Percentiles rank a stretch among this genome's conserved stretches.
Evolutionary conservation across 2,113 vertebrate species (phyloP).

Genomic region (Caranx melampygus): DNA sequence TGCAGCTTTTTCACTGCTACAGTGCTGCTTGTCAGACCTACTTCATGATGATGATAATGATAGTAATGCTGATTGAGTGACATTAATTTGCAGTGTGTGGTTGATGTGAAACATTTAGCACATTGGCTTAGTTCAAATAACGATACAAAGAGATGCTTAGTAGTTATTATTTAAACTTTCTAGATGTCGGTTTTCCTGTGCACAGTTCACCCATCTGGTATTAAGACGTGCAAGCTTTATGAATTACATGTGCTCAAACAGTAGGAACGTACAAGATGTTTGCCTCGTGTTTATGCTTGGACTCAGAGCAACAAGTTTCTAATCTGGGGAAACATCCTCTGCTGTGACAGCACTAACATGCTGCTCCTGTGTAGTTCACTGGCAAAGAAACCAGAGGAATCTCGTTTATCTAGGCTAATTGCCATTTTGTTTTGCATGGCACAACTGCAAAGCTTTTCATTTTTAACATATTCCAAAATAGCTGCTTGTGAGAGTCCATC

Average conservation of each 20-base stretch:
- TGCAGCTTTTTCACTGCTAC: slow-evolving; percentile 36
- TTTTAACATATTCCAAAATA: background rate
- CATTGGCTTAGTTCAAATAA: slow-evolving; percentile 47
- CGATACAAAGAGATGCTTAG: background rate
- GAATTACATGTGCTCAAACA: background rate
- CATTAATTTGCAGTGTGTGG: slow-evolving; percentile 56
- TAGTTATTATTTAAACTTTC: slow-evolving; percentile 37
- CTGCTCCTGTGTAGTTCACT: background rate
- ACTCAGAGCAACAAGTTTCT: background rate
- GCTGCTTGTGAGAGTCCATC: background rate
- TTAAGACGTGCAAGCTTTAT: slow-evolving; percentile 2
- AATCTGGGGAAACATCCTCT: background rate
- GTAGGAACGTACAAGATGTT: background rate
- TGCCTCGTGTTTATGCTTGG: background rate
- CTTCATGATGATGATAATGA: background rate
- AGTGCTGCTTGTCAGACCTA: slow-evolving; percentile 33
- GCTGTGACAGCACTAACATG: background rate
- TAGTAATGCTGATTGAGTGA: slow-evolving; percentile 63
- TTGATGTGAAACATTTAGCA: slow-evolving; percentile 55
- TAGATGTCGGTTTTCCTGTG: slow-evolving; percentile 19
- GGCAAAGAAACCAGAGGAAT: background rate
- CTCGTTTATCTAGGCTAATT: background rate
- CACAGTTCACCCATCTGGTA: slow-evolving; percentile 37
- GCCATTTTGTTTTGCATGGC: background rate
- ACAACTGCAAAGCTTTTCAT: background rate